A percentile compares a stretch with the other conserved stretches of the same genome.
These are phyloP conservation scores for Nemotelus pantherinus DNA, from an alignment of 2,888 invertebrate genomes.

Conservation along the genomic window DNA sequence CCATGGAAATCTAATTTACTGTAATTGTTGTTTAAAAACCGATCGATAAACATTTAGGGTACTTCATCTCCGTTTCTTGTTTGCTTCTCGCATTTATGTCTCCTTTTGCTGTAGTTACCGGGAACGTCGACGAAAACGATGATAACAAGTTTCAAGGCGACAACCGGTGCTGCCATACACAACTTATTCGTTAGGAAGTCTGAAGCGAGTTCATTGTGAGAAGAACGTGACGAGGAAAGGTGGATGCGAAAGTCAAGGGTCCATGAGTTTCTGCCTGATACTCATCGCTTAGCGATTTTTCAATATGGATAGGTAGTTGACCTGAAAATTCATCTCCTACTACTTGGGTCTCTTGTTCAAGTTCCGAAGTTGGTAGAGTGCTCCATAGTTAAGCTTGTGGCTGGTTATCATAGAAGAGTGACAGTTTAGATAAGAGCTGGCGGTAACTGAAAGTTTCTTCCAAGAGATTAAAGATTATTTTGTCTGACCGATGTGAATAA, in stretches of 20 bases:
- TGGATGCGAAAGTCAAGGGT: too few species aligned
- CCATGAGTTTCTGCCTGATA: too few species aligned
- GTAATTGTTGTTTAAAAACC: conserved; percentile 47
- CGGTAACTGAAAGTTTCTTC: conserved; percentile 6
- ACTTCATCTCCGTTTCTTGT: conserved; percentile 45
- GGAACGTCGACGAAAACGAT: not conserved
- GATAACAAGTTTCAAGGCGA: not conserved
- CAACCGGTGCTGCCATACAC: conserved; percentile 20
- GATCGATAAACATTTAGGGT: conserved; percentile 47
- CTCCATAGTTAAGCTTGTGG: conserved; percentile 31
- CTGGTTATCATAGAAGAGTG: conserved; percentile 16
- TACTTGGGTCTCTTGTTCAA: not conserved
- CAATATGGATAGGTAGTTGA: conserved; percentile 39
- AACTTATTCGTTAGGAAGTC: not conserved
- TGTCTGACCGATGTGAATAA: too few species aligned
- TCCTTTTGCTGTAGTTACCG: conserved; percentile 22
- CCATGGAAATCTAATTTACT: conserved; percentile 47
- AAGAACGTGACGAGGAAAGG: not conserved
- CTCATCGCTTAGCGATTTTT: conserved; percentile 3
- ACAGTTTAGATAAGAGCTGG: conserved; percentile 36
- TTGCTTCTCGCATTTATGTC: conserved; percentile 43
- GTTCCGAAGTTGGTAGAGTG: conserved; percentile 10
- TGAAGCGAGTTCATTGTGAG: not conserved
- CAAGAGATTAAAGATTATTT: not conserved
- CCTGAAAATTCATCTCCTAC: conserved; percentile 16